A percentile compares a stretch with the other conserved stretches of the same genome.
phyloP scores from a whole-genome alignment of 1,140 invertebrate species.

The Uloborus diversus region DNA sequence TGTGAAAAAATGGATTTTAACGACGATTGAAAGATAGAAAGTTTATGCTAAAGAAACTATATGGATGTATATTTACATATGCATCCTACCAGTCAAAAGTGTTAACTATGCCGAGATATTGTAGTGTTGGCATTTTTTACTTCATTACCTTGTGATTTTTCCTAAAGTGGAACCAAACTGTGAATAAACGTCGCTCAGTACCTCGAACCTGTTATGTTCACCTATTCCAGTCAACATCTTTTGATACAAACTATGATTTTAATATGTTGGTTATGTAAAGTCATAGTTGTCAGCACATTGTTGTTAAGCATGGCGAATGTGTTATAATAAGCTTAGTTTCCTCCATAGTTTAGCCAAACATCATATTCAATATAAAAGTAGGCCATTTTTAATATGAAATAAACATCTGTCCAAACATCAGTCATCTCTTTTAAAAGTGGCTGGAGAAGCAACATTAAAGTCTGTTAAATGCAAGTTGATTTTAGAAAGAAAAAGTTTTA shows the following conservation, averaged over 20 bases:
- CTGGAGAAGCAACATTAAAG: too few relatives aligned
- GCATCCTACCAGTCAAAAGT: background rate
- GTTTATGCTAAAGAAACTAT: background rate
- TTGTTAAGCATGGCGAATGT: slow-evolving; percentile 3
- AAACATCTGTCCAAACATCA: too few relatives aligned
- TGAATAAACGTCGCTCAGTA: background rate
- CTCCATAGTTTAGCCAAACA: slow-evolving; percentile 21
- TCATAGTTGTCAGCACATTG: slow-evolving; percentile 27
- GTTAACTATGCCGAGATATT: background rate
- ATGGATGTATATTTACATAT: background rate
- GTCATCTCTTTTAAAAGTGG: too few relatives aligned
- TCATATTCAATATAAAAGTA: slow-evolving; percentile 23
- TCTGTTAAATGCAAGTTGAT: too few relatives aligned
- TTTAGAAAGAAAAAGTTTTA: too few relatives aligned
- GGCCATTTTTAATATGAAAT: slow-evolving; percentile 21
- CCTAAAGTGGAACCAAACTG: background rate
- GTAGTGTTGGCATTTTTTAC: background rate
- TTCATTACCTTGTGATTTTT: background rate
- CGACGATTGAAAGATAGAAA: background rate
- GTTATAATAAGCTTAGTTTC: slow-evolving; percentile 25
- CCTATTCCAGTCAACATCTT: background rate
- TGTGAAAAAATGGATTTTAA: background rate
- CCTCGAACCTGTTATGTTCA: background rate
- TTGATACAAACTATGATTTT: slow-evolving; percentile 39
- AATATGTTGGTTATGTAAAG: slow-evolving; percentile 8